Percentiles rank a stretch among this genome's conserved stretches.
Conservation (phyloP, 2,888 invertebrate genomes). For the Trisateles emortualis region DNA sequence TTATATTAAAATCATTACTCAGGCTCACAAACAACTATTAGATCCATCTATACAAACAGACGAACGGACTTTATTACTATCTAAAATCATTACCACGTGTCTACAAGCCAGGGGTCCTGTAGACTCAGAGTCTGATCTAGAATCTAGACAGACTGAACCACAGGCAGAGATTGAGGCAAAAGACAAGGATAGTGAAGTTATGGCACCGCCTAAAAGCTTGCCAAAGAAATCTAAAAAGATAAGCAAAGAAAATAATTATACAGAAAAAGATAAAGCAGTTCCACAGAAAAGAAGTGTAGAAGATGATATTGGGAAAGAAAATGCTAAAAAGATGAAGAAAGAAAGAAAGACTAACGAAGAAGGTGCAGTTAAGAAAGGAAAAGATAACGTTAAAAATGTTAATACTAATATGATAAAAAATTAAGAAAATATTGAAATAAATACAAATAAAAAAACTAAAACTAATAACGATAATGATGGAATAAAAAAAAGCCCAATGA, state of each 20-base stretch:
- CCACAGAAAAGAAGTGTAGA: slow-evolving; percentile 28
- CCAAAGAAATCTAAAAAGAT: slow-evolving; percentile 65
- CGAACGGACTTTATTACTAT: slow-evolving; percentile 67
- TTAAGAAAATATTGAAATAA: slow-evolving; percentile 14
- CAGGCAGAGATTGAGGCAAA: slow-evolving; percentile 36
- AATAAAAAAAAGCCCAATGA: slow-evolving; percentile 12
- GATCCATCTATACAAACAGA: slow-evolving; percentile 68
- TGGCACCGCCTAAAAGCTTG: slow-evolving; percentile 74
- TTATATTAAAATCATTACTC: slow-evolving; percentile 65
- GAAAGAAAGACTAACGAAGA: slow-evolving; percentile 7
- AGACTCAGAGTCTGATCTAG: slow-evolving; percentile 55
- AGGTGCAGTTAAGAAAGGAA: slow-evolving; percentile 13
- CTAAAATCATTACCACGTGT: slow-evolving; percentile 71
- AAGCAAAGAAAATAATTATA: slow-evolving; percentile 55
- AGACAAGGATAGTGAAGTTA: slow-evolving; percentile 57
- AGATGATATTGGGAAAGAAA: slow-evolving; percentile 14
- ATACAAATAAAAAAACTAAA: too few species aligned
- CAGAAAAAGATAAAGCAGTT: too few species aligned
- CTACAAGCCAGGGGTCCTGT: slow-evolving; percentile 58
- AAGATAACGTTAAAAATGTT: not conserved
- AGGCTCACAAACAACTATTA: slow-evolving; percentile 63
- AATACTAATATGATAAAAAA: too few species aligned
- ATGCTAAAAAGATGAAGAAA: too few species aligned
- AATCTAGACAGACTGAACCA: slow-evolving; percentile 41
- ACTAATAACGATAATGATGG: too few species aligned